Evolutionary conservation across 2,113 vertebrate genomes (phyloP).

Genomic region (Notothenia coriiceps): DNA sequence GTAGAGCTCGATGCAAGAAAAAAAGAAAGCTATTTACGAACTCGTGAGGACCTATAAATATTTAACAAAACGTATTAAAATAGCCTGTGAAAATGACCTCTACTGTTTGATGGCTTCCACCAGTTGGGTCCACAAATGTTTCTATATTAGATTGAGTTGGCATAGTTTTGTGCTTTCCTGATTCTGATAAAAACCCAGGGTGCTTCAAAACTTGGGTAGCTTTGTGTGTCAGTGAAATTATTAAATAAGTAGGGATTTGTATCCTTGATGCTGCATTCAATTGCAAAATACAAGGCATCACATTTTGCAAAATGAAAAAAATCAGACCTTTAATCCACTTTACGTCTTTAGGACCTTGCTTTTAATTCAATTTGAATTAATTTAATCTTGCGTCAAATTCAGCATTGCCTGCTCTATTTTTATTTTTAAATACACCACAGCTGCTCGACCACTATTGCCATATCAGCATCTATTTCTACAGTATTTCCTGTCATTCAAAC

Average conservation of each 20-base stretch:
- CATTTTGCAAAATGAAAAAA: not conserved
- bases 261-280: slow-evolving; percentile 10
- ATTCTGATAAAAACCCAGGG: not conserved
- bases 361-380: slow-evolving; percentile 12
- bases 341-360: not conserved
- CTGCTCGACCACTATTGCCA: slow-evolving; percentile 7
- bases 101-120: slow-evolving; percentile 3
- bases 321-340: slow-evolving; percentile 13
- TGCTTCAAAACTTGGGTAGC: not conserved
- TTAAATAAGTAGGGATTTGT: not conserved
- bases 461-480: slow-evolving; percentile 56
- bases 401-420: slow-evolving; percentile 35
- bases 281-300: slow-evolving; percentile 3
- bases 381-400: slow-evolving; percentile 21
- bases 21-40: not conserved
- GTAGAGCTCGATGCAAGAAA: not conserved
- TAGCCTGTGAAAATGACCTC: not conserved
- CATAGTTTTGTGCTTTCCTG: not conserved
- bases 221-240: not conserved
- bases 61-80: slow-evolving; percentile 9
- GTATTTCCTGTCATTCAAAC: slow-evolving; percentile 69
- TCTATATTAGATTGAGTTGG: not conserved
- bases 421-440: slow-evolving; percentile 8
- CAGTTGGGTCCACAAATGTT: not conserved
- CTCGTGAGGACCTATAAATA: slow-evolving; percentile 2